Evolutionary conservation across 2,888 invertebrate species (phyloP).

Genomic region (Atrina japonica): DNA sequence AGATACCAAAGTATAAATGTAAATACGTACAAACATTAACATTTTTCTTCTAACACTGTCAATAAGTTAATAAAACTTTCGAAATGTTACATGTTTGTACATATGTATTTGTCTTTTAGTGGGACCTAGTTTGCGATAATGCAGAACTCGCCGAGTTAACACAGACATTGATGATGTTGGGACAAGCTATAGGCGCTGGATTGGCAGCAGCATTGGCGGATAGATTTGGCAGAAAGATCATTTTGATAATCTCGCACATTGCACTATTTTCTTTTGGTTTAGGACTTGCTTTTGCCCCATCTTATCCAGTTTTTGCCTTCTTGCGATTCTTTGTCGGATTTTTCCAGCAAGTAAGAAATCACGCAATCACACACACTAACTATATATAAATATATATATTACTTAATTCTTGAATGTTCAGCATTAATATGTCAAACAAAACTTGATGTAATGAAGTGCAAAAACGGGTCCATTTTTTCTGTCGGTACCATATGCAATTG

Average conservation of each 20-base stretch:
- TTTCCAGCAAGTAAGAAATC: slow-evolving; percentile 46
- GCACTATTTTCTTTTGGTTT: slow-evolving; percentile 39
- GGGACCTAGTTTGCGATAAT: slow-evolving; percentile 68
- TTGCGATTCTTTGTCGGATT: slow-evolving; percentile 51
- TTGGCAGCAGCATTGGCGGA: slow-evolving; percentile 67
- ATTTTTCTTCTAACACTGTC: too few relatives aligned
- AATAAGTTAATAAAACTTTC: too few relatives aligned
- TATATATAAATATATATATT: not conserved
- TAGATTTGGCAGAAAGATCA: slow-evolving; percentile 50
- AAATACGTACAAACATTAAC: too few relatives aligned
- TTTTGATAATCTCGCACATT: slow-evolving; percentile 49
- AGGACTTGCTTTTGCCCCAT: slow-evolving; percentile 45
- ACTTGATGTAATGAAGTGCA: too few relatives aligned
- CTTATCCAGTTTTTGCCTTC: slow-evolving; percentile 48
- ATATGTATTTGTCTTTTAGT: slow-evolving; percentile 50
- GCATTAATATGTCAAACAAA: too few relatives aligned
- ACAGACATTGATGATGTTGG: slow-evolving; percentile 67
- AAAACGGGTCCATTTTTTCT: too few relatives aligned
- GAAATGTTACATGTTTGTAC: too few relatives aligned
- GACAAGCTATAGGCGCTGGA: slow-evolving; percentile 71
- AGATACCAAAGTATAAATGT: too few relatives aligned
- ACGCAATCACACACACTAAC: not conserved
- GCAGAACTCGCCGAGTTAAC: slow-evolving; percentile 64
- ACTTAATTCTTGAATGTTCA: too few relatives aligned
- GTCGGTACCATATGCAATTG: too few relatives aligned